Conservation (phyloP, 2,797 vertebrate species). For the Tauraco hartlaubi region DNA sequence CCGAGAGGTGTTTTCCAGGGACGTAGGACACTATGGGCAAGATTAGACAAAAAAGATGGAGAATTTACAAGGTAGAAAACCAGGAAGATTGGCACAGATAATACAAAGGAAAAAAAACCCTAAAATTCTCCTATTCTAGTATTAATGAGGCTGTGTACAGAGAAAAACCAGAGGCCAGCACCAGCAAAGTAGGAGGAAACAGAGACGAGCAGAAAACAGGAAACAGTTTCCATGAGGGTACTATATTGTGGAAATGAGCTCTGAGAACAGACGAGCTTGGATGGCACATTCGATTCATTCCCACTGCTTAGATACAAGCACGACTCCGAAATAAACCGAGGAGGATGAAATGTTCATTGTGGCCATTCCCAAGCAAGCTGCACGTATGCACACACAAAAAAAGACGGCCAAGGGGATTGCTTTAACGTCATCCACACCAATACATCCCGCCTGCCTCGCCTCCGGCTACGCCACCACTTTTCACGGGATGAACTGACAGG, state of each 20-base stretch:
- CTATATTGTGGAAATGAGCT: slow-evolving; percentile 20
- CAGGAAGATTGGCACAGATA: neutral
- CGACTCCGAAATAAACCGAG: slow-evolving; percentile 25
- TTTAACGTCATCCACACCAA: neutral
- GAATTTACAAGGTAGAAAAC: neutral
- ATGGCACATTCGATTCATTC: slow-evolving; percentile 5
- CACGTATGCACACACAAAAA: accelerated
- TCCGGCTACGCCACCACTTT: accelerated
- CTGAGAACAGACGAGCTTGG: neutral
- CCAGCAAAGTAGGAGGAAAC: neutral
- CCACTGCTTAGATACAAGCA: slow-evolving; percentile 24
- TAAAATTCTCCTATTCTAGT: neutral
- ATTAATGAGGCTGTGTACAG: neutral
- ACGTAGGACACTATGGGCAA: neutral
- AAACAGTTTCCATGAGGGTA: slow-evolving; percentile 10
- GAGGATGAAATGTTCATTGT: neutral
- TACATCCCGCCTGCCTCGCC: neutral
- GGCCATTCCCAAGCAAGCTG: neutral
- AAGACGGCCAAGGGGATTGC: neutral
- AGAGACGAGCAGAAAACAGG: neutral
- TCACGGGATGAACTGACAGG: neutral
- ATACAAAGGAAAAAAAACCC: neutral
- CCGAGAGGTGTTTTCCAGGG: neutral
- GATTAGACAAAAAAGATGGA: neutral
- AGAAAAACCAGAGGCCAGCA: neutral